Evolutionary conservation across 2,113 vertebrate species (phyloP), one percentile per base, ranked within the genome.

Genomic region (Mobula birostris): DNA sequence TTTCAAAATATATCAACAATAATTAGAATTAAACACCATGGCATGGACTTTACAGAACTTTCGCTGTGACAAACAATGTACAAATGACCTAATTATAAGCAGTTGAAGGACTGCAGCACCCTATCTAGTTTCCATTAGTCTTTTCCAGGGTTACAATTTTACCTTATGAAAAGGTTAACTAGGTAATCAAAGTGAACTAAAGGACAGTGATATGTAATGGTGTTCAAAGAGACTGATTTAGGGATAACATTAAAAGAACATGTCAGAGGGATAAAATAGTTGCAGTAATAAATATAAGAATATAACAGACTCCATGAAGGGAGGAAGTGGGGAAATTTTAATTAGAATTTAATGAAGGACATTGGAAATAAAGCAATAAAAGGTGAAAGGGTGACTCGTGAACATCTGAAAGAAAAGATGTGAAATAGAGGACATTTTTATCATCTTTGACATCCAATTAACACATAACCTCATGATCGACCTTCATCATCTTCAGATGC

Each of bases 291-390:
- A 93, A 93, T 93, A 74, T 93, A 15, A 91, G 68, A 15, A 27
- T 93, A 74, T 29, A 56, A 40, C 70, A 93, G 24, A 27, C 24
- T 48, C 19, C 36, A 27, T 48, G 66, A 93, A 72, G 70, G 91
- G 11, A 36, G 68, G 27, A 27, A 21, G 36, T 21, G 68, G 32
- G n/a, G 61, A 36, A 48, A 93, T 27, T 48, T 48, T 93, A 40
- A 93, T 93, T 74, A 56, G 36, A 93, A 74, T 93, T 48, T 93
- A 93, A 70, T 93, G 91, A 93, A 93, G 91, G 68, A 48, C 91
- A 93, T 74, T 36, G 32, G 21, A 74, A 72, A 74, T 74, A 19
- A 93, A 93, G 90, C 32, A 74, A 93, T 76, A 93, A 72, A 56
- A 76, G 68, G 40, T 74, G 91, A 74, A 93, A 74, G 24, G 68